phyloP scores from a whole-genome alignment of 2,797 vertebrate species.

The Bryconaethiops microstoma region DNA sequence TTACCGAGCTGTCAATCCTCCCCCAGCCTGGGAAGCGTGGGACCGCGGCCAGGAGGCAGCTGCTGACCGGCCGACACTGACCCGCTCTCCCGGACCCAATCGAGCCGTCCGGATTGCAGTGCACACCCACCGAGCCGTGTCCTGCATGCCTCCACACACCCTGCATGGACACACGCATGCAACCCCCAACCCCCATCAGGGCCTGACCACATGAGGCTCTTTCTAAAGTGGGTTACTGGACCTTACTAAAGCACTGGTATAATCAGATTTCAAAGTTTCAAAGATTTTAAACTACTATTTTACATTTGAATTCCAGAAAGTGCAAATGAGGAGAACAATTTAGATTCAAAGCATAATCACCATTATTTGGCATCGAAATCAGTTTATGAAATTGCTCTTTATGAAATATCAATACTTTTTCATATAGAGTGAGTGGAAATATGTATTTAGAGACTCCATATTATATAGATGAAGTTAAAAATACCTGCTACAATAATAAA shows the following conservation, averaged over 20 bases:
- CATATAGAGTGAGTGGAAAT: too few species aligned
- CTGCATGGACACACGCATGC: conserved; percentile 25
- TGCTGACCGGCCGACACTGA: conserved; percentile 95
- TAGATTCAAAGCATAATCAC: too few species aligned
- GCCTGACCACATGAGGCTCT: conserved; percentile 49
- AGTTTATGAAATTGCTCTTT: too few species aligned
- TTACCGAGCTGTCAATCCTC: conserved; percentile 99
- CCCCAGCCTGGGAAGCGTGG: conserved; percentile 94
- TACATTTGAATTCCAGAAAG: too few species aligned
- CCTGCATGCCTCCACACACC: conserved; percentile 56
- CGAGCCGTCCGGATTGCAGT: conserved; percentile 38
- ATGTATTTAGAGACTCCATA: too few species aligned
- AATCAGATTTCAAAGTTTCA: neutral
- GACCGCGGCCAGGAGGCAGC: conserved; percentile 96
- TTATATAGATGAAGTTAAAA: too few species aligned
- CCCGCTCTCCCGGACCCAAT: conserved; percentile 63
- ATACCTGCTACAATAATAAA: too few species aligned
- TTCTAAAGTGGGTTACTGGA: neutral
- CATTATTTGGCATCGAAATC: too few species aligned
- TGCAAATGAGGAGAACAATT: too few species aligned
- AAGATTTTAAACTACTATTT: too few species aligned
- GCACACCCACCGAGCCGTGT: conserved; percentile 43
- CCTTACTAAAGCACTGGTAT: neutral
- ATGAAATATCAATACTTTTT: too few species aligned
- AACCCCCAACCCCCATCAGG: conserved; percentile 62